Evolutionary conservation across 2,113 vertebrate species (phyloP).

Genomic region (Istiophorus platypterus): DNA sequence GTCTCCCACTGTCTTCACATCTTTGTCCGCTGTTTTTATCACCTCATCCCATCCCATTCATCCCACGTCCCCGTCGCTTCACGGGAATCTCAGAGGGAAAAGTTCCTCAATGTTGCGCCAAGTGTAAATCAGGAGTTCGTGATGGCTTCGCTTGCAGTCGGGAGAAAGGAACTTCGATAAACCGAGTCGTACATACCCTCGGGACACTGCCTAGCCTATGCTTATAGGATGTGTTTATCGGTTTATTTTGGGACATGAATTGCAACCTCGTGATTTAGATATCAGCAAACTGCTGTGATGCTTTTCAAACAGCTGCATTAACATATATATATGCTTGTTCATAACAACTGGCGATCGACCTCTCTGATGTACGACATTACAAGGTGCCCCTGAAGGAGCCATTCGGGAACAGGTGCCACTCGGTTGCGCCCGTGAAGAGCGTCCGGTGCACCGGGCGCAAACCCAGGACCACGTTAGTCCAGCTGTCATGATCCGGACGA

Average conservation of each 20-base stretch:
- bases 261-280: not conserved
- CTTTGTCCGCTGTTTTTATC: conserved; percentile 5
- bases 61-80: conserved; percentile 26
- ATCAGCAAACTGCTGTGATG: not conserved
- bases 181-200: not conserved
- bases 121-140: conserved; percentile 31
- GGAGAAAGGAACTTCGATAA: fast-evolving
- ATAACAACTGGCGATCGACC: too few relatives aligned
- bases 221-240: not conserved
- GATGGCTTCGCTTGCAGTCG: conserved; percentile 12
- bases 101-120: conserved; percentile 32
- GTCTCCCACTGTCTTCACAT: conserved; percentile 38
- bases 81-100: conserved; percentile 24
- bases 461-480: not conserved
- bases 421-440: not conserved
- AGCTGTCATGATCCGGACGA: not conserved
- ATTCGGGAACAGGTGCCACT: not conserved
- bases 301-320: not conserved
- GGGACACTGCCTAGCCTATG: not conserved
- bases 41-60: conserved; percentile 30
- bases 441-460: not conserved
- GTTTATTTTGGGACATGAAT: not conserved
- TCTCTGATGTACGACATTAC: not conserved
- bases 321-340: not conserved
- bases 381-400: conserved; percentile 9